Evolutionary conservation across 2,888 invertebrate genomes (phyloP).

Genomic region (Taenaris catops): DNA sequence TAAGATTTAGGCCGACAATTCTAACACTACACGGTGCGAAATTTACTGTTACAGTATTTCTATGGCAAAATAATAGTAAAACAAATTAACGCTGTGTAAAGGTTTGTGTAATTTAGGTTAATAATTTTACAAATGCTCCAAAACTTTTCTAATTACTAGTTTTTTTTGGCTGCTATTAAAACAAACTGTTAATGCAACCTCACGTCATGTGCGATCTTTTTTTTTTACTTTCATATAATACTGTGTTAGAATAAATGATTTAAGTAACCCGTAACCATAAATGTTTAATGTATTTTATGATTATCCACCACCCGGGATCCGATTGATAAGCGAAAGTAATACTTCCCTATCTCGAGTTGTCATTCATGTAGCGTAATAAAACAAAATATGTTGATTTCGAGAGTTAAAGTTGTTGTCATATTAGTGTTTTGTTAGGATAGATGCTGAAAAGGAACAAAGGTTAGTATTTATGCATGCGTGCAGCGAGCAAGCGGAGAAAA

Average conservation of each 20-base stretch:
- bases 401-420: constrained; percentile 28
- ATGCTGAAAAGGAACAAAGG: constrained; percentile 75
- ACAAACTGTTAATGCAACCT: no score
- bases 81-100: constrained; percentile 28
- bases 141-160: no score
- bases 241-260: no score
- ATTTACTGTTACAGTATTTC: constrained; percentile 26
- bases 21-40: constrained; percentile 41
- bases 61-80: constrained; percentile 31
- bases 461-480: constrained; percentile 75
- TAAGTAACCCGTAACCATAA: constrained; percentile 21
- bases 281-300: constrained; percentile 12
- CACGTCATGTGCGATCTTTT: no score
- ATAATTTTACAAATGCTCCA: no score
- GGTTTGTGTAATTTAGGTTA: constrained; percentile 17
- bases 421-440: constrained; percentile 67
- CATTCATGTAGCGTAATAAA: constrained; percentile 3
- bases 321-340: constrained; percentile 10
- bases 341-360: background rate
- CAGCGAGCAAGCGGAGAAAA: constrained; percentile 65
- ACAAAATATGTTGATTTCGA: constrained; percentile 1
- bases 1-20: constrained; percentile 14
- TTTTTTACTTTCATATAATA: no score
- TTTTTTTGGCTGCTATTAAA: no score
- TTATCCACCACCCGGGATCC: constrained; percentile 32